Base-by-base conservation (phyloP, 2,888 invertebrate species). In the Eurytoma californica region DNA sequence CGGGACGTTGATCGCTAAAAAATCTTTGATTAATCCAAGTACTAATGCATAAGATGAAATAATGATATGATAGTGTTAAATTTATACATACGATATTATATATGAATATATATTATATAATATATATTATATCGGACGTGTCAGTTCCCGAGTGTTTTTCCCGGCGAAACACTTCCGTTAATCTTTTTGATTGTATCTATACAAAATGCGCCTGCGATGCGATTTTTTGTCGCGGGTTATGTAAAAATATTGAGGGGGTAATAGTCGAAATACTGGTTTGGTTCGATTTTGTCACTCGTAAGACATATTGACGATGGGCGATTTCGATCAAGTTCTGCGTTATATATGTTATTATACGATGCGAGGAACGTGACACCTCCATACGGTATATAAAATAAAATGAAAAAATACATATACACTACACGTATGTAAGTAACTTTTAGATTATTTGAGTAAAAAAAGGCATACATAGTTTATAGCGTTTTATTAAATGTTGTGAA, bases 401-500 rank as follows among this genome's bases (percentile, higher is more conserved):
- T 81, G 78, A 83, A 78, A 86, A 84, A 83, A 88, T 85, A 86
- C 85, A 86, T 86, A 86, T 86, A 86, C 86, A 85, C 84, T 86
- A 86, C 83, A 86, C 85, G 84, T 87, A 88, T 88, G 87, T 88
- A 88, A 88, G 88, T 88, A 86, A 87, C 86, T 88, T 89, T 88
- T 88, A 89, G 88, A 88, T 84, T 86, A 88, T 89, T 88, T 88
- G 86, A 88, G 87, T 88, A 88, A 88, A 88, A 88, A 88, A 88
- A 87, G 83, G 84, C 86, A 86, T 89, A 87, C 85, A 86, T 89
- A 90, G 88, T 87, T 88, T 86, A 88, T 89, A 89, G 88, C 84
- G 88, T 89, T 90, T 89, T 89, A 89, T 90, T 89, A 88, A 89
- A 90, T 88, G 89, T 89, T 89, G 87, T 86, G 86, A 83, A 86